phyloP scores from a whole-genome alignment of 2,888 invertebrate species.

The Agriopis marginaria region DNA sequence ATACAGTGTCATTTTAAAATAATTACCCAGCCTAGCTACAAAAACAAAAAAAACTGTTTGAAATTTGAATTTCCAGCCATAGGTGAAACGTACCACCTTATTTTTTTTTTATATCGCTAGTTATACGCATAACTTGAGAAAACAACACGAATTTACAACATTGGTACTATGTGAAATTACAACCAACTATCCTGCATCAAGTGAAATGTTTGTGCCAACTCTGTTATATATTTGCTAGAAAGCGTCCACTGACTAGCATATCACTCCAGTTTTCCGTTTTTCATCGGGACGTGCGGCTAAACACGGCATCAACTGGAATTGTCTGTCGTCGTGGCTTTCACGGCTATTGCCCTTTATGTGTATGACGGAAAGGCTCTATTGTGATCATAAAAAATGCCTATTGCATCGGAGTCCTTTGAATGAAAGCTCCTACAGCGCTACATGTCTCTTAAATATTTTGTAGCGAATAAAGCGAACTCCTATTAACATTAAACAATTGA shows the following conservation, averaged over 20 bases:
- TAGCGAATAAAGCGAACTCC: neutral
- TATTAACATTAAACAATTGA: neutral
- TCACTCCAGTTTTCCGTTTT: conserved; percentile 41
- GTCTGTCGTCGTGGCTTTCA: conserved; percentile 47
- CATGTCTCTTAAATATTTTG: conserved; percentile 5
- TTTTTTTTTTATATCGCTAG: neutral
- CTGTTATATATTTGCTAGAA: conserved; percentile 8
- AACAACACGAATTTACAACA: neutral
- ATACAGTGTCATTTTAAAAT: no score
- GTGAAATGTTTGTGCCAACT: conserved; percentile 15
- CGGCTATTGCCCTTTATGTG: conserved; percentile 50
- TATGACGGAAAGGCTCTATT: conserved; percentile 40
- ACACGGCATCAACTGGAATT: conserved; percentile 48
- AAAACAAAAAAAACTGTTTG: no score
- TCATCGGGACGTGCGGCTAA: conserved; percentile 33
- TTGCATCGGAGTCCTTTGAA: conserved; percentile 30
- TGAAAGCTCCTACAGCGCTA: conserved; percentile 11
- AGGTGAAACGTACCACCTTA: no score
- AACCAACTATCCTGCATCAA: neutral
- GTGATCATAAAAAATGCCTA: conserved; percentile 37
- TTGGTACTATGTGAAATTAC: neutral
- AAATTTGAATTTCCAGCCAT: no score
- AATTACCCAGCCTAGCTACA: no score
- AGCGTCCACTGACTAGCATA: neutral
- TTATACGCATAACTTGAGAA: neutral